phyloP scores from a whole-genome alignment of 1,140 invertebrate species.

The Medauroidea extradentata region DNA sequence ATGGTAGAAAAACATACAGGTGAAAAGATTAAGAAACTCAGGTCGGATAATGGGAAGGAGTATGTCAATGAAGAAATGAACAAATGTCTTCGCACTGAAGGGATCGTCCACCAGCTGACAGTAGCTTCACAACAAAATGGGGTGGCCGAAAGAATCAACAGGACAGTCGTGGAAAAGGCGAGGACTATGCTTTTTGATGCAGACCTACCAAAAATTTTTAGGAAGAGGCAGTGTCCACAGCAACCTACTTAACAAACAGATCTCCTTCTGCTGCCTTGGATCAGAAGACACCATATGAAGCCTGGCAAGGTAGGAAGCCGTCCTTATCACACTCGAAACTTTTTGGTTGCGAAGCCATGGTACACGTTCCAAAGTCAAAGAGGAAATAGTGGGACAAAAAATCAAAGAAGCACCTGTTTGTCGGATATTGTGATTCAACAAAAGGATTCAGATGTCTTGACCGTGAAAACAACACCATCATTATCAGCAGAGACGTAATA shows the following conservation, averaged over 20 bases:
- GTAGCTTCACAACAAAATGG: constrained; percentile 42
- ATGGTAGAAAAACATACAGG: constrained; percentile 34
- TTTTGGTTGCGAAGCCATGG: constrained; percentile 22
- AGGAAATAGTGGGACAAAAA: constrained; percentile 12
- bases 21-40: constrained; percentile 29
- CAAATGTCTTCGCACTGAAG: constrained; percentile 15
- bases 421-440: constrained; percentile 25
- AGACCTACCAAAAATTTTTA: constrained; percentile 39
- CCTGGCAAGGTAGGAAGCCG: constrained; percentile 12
- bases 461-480: constrained; percentile 16
- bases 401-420: constrained; percentile 9
- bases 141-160: constrained; percentile 40
- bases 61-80: constrained; percentile 20
- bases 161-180: constrained; percentile 39
- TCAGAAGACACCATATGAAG: constrained; percentile 5
- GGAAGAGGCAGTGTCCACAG: constrained; percentile 44
- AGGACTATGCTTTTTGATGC: constrained; percentile 34
- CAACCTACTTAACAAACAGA: constrained; percentile 42
- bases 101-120: constrained; percentile 28
- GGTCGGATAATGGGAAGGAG: constrained; percentile 39
- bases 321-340: constrained; percentile 13
- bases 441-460: constrained; percentile 25
- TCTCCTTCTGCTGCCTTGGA: constrained; percentile 20
- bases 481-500: constrained; percentile 34
- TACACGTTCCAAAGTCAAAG: constrained; percentile 8